Conservation (phyloP, 2,888 invertebrate species). For the Caenorhabditis sulstoni region DNA sequence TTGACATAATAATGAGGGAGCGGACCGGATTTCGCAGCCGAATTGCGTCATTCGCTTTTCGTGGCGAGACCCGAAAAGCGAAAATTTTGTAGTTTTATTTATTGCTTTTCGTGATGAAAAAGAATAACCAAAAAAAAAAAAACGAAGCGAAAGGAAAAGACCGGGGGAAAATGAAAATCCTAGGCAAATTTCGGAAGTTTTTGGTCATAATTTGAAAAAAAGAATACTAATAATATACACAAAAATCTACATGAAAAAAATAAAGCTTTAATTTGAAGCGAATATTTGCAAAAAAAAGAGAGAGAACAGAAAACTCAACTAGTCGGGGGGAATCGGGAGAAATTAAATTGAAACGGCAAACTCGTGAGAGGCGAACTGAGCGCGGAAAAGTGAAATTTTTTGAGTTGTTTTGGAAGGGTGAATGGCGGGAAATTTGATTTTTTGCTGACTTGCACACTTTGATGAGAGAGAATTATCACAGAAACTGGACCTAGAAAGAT, state of each 20-base stretch:
- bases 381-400: conserved; percentile 7
- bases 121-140: conserved; percentile 17
- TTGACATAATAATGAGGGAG: conserved; percentile 37
- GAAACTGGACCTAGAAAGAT: conserved; percentile 23
- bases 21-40: conserved; percentile 40
- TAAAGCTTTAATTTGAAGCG: too few species aligned
- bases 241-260: conserved; percentile 18
- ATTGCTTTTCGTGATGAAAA: conserved; percentile 16
- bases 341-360: conserved; percentile 26
- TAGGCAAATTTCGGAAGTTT: not conserved
- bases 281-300: too few species aligned
- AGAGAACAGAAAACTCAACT: conserved; percentile 11
- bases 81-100: conserved; percentile 6
- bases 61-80: conserved; percentile 4
- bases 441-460: not conserved
- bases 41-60: conserved; percentile 30
- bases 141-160: not conserved
- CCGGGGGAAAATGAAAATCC: not conserved
- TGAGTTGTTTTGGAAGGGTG: not conserved
- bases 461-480: conserved; percentile 44
- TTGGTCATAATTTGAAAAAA: too few species aligned
- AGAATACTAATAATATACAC: not conserved
- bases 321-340: conserved; percentile 9
- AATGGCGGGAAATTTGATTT: not conserved
- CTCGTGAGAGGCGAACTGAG: conserved; percentile 16